Conservation (phyloP, 2,797 vertebrate genomes). For the Arremon aurantiirostris region DNA sequence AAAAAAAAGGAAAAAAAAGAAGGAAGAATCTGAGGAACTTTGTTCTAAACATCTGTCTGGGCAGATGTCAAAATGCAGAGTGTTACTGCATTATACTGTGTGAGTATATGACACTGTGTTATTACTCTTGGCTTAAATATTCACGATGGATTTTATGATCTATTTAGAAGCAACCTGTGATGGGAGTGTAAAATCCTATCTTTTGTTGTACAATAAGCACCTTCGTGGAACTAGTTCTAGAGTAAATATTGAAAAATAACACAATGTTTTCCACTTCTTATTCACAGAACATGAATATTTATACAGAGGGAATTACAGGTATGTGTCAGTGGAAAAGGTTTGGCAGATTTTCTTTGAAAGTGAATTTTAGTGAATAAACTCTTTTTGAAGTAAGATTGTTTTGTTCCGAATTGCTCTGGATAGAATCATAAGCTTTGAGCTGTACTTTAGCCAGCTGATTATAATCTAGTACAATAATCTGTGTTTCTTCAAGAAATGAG, state of each 20-base stretch:
- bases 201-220: constrained; percentile 1
- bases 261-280: background rate
- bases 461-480: constrained; percentile 29
- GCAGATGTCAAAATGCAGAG: constrained; percentile 73
- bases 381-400: background rate
- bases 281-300: constrained; percentile 14
- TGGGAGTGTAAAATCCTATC: constrained; percentile 22
- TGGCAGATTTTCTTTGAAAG: constrained; percentile 42
- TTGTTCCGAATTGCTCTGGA: constrained; percentile 3
- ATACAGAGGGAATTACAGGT: background rate
- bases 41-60: constrained; percentile 72
- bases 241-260: constrained; percentile 53
- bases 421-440: background rate
- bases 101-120: constrained; percentile 62
- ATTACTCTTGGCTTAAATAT: constrained; percentile 66
- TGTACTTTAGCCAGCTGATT: constrained; percentile 16
- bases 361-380: constrained; percentile 39
- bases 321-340: background rate
- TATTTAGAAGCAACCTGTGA: constrained; percentile 49
- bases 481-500: constrained; percentile 54
- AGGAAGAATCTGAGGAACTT: constrained; percentile 50
- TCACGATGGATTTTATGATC: constrained; percentile 57
- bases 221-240: constrained; percentile 21
- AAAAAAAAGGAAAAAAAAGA: background rate
- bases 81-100: constrained; percentile 35